Conservation (phyloP, 2,888 invertebrate genomes). For the Aphodius granarius region DNA sequence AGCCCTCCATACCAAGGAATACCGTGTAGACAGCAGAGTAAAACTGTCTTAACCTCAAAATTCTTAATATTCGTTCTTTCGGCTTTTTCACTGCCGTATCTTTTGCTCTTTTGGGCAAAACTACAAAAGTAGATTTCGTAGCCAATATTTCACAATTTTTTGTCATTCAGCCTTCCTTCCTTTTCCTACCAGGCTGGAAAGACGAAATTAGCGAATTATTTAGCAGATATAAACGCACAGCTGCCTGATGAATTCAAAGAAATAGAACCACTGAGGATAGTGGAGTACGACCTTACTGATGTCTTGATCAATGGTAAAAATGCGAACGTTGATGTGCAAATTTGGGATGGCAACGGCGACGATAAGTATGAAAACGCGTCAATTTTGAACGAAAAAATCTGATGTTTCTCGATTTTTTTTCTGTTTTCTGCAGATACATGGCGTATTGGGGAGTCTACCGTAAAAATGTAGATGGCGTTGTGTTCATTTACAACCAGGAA, state of each 20-base stretch:
- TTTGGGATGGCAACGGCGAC: conserved; percentile 43
- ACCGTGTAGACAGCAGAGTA: conserved; percentile 18
- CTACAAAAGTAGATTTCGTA: neutral
- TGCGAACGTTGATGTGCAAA: conserved; percentile 38
- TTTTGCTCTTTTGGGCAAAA: conserved; percentile 5
- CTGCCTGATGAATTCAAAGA: conserved; percentile 38
- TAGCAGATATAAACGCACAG: conserved; percentile 36
- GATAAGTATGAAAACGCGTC: conserved; percentile 38
- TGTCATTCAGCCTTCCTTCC: conserved; percentile 6
- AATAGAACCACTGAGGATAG: conserved; percentile 38
- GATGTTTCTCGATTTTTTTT: conserved; percentile 4
- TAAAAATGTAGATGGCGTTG: conserved; percentile 40
- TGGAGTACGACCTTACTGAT: conserved; percentile 40
- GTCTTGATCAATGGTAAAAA: conserved; percentile 36
- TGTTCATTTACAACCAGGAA: conserved; percentile 39
- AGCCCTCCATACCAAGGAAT: conserved; percentile 2
- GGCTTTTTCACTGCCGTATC: conserved; percentile 19
- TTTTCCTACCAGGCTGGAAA: conserved; percentile 37
- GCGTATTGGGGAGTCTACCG: conserved; percentile 41
- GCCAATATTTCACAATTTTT: neutral
- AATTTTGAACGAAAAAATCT: neutral
- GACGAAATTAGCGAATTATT: conserved; percentile 38
- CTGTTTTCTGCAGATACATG: conserved; percentile 33
- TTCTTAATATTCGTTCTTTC: conserved; percentile 17
- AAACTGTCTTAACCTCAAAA: conserved; percentile 11